phyloP scores from a whole-genome alignment of 2,888 invertebrate genomes.

The Erpobdella octoculata region DNA sequence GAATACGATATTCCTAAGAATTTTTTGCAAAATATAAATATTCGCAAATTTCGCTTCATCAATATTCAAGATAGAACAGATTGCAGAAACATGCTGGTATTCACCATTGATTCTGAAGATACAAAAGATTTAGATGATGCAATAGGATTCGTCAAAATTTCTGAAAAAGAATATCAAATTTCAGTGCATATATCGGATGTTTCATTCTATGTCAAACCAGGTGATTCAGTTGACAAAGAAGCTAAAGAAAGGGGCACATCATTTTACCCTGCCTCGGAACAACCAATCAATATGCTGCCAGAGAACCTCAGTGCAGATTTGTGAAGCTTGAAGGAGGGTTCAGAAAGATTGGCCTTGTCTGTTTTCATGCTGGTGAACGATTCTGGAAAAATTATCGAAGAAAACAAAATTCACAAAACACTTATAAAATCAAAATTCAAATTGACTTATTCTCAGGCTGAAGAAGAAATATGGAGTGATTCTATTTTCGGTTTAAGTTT shows the following conservation, averaged over 20 bases:
- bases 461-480: neutral
- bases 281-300: conserved; percentile 78
- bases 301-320: conserved; percentile 66
- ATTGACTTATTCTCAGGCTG: conserved; percentile 26
- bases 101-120: conserved; percentile 85
- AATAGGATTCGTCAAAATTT: conserved; percentile 64
- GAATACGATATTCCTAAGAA: conserved; percentile 41
- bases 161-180: conserved; percentile 36
- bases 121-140: conserved; percentile 92
- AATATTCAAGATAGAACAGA: conserved; percentile 48
- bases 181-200: conserved; percentile 95
- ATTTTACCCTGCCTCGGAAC: conserved; percentile 43
- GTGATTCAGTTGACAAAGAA: conserved; percentile 59
- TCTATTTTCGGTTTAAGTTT: neutral
- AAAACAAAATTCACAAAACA: neutral
- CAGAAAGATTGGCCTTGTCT: conserved; percentile 31
- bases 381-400: neutral
- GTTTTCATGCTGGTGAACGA: conserved; percentile 20
- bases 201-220: conserved; percentile 68
- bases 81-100: conserved; percentile 59
- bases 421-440: neutral
- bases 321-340: conserved; percentile 53
- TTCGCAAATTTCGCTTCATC: no score
- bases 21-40: no score
- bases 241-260: conserved; percentile 71